A percentile compares a stretch with the other conserved stretches of the same genome.
Evolutionary conservation across 2,888 invertebrate species (phyloP).

Genomic region (Cheilosia vernalis): DNA sequence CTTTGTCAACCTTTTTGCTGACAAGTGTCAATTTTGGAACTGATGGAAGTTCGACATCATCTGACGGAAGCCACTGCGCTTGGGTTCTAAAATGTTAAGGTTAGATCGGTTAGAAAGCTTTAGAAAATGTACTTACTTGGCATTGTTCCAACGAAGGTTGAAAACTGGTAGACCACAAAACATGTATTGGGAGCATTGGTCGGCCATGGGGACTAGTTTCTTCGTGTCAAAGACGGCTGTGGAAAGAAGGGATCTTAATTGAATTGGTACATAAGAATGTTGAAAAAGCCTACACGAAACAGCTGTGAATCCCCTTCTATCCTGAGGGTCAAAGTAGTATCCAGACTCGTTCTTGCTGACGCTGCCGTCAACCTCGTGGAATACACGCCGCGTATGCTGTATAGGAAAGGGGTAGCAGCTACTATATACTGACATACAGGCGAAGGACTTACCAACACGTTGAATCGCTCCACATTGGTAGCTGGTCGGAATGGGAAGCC

Average conservation of each 20-base stretch:
- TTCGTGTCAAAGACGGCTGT: conserved; percentile 75
- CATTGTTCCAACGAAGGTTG: conserved; percentile 78
- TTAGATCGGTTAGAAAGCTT: not conserved
- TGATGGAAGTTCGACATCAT: conserved; percentile 76
- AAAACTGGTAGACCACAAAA: conserved; percentile 80
- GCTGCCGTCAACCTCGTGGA: conserved; percentile 81
- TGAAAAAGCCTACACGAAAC: conserved; percentile 69
- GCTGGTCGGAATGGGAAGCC: conserved; percentile 85
- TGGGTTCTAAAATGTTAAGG: not conserved
- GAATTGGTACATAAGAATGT: not conserved
- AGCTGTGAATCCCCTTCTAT: conserved; percentile 79
- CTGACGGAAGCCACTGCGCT: conserved; percentile 72
- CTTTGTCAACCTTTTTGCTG: conserved; percentile 64
- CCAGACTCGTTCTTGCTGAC: conserved; percentile 83
- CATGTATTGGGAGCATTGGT: conserved; percentile 78
- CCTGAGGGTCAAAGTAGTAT: conserved; percentile 84
- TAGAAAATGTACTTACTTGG: conserved; percentile 2
- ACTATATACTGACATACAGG: not conserved
- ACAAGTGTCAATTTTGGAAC: conserved; percentile 75
- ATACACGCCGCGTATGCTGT: conserved; percentile 84
- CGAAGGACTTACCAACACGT: conserved; percentile 83
- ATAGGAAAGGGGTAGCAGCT: not conserved
- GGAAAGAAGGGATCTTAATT: not conserved
- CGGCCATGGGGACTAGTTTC: conserved; percentile 69
- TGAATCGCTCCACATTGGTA: conserved; percentile 84